Conservation (phyloP, 2,797 vertebrate genomes). For the Naso thynnoides region DNA sequence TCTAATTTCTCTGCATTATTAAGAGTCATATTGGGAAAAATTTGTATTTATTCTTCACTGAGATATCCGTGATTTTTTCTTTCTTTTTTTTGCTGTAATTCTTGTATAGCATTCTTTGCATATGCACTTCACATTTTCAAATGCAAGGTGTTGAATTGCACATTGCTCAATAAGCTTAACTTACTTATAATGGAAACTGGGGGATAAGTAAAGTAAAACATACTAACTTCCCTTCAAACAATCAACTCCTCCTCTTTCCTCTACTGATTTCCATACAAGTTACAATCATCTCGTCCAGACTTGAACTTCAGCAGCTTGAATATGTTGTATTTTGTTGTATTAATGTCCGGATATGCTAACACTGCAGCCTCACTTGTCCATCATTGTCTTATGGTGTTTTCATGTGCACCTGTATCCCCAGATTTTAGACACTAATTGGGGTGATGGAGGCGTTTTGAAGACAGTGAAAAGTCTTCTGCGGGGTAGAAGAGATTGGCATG, state of each 20-base stretch:
- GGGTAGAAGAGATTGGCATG: background rate
- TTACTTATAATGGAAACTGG: no score
- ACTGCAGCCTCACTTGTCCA: background rate
- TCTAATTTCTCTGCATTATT: background rate
- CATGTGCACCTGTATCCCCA: conserved; percentile 9
- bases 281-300: background rate
- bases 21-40: background rate
- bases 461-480: background rate
- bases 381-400: background rate
- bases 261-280: background rate
- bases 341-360: background rate
- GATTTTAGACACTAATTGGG: conserved; percentile 3
- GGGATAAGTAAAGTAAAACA: no score
- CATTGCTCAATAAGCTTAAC: no score
- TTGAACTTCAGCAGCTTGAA: background rate
- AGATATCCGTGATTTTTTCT: background rate
- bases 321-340: conserved; percentile 12
- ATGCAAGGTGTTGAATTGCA: background rate
- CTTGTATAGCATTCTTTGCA: background rate
- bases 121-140: background rate
- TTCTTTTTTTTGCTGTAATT: background rate
- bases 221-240: conserved; percentile 76
- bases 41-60: background rate
- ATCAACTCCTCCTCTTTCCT: conserved; percentile 71
- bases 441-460: background rate